Conservation (phyloP, 2,113 vertebrate genomes). For the human (Homo sapiens) region GRCh38 chr11:122814001-122814500, state of each 20-base stretch:
- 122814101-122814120: slow-evolving; percentile 31
- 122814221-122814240: slow-evolving; percentile 61
- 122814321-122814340: slow-evolving; percentile 53
- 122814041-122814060: neutral
- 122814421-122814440: neutral
- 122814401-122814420: slow-evolving; percentile 67
- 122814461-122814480: slow-evolving; percentile 13
- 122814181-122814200: neutral
- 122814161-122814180: slow-evolving; percentile 26
- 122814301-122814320: slow-evolving; percentile 70
- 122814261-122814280: slow-evolving; percentile 79
- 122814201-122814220: neutral
- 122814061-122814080: neutral
- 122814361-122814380: slow-evolving; percentile 49
- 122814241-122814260: slow-evolving; percentile 72
- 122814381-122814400: slow-evolving; percentile 58
- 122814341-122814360: slow-evolving; percentile 60
- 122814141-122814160: slow-evolving; percentile 47
- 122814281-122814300: slow-evolving; percentile 50
- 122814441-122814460: slow-evolving; percentile 65
- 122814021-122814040: neutral
- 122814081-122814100: neutral
- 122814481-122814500: neutral
- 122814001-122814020: slow-evolving; percentile 45
- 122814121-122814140: neutral